Evolutionary conservation across 2,888 invertebrate genomes (phyloP).

Genomic region (Pandemis heparana): DNA sequence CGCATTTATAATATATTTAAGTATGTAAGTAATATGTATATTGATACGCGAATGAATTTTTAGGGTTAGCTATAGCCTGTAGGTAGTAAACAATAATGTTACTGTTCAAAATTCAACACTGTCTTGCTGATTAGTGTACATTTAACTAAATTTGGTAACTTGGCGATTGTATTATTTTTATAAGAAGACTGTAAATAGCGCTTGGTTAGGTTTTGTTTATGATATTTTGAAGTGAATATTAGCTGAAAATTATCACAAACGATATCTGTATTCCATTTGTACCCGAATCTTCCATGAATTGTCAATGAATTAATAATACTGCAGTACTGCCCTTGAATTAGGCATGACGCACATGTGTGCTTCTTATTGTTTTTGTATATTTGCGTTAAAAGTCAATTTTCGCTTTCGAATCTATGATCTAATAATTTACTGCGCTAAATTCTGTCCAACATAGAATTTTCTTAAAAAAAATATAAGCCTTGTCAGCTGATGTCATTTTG

Average conservation of each 20-base stretch:
- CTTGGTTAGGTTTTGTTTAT: conserved; percentile 25
- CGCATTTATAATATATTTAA: conserved; percentile 62
- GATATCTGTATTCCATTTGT: conserved; percentile 39
- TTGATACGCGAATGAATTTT: conserved; percentile 27
- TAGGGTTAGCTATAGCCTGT: conserved; percentile 23
- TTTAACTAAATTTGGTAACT: conserved; percentile 26
- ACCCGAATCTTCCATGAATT: conserved; percentile 46
- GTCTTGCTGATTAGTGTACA: conserved; percentile 24
- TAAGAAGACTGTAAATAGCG: conserved; percentile 38
- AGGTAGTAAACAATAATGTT: conserved; percentile 14
- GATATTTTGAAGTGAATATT: conserved; percentile 15
- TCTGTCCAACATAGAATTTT: neutral
- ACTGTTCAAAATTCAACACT: conserved; percentile 12
- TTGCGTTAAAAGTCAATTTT: conserved; percentile 33
- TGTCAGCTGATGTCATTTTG: too few relatives aligned
- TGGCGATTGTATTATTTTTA: conserved; percentile 35
- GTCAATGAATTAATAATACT: conserved; percentile 34
- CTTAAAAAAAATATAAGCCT: too few relatives aligned
- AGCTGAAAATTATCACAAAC: conserved; percentile 12
- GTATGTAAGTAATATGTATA: conserved; percentile 45
- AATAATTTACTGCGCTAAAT: neutral
- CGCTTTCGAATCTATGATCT: conserved; percentile 6
- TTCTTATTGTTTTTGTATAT: conserved; percentile 35
- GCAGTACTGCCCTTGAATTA: conserved; percentile 18
- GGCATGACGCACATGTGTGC: conserved; percentile 16